Evolutionary conservation across 2,888 invertebrate species (phyloP).

Genomic region (Coleophora deauratella): DNA sequence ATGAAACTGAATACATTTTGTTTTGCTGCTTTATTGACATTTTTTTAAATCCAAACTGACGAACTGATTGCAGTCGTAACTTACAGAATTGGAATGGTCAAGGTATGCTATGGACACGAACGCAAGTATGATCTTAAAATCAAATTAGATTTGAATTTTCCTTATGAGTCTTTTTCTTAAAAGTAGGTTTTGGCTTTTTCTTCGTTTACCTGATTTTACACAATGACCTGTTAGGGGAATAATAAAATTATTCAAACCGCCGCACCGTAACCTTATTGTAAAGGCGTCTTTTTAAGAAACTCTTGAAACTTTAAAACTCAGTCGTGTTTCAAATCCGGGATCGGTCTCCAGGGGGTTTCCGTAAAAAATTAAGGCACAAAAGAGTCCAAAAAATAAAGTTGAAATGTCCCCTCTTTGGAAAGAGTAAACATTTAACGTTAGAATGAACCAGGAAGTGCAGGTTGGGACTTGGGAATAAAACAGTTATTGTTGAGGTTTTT

Average conservation of each 20-base stretch:
- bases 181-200: too few relatives aligned
- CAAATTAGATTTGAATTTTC: too few relatives aligned
- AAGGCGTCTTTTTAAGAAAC: slow-evolving; percentile 66
- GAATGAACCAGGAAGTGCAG: slow-evolving; percentile 36
- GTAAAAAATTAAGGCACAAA: slow-evolving; percentile 67
- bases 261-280: slow-evolving; percentile 65
- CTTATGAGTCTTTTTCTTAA: too few relatives aligned
- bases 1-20: too few relatives aligned
- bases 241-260: slow-evolving; percentile 61
- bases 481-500: slow-evolving; percentile 20
- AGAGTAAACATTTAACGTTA: slow-evolving; percentile 67
- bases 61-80: too few relatives aligned
- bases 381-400: slow-evolving; percentile 58
- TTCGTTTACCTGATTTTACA: too few relatives aligned
- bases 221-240: background rate
- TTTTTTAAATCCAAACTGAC: too few relatives aligned
- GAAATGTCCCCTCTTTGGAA: slow-evolving; percentile 51
- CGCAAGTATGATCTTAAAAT: too few relatives aligned
- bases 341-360: slow-evolving; percentile 55
- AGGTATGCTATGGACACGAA: too few relatives aligned
- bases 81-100: too few relatives aligned
- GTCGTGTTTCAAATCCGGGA: slow-evolving; percentile 60
- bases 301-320: slow-evolving; percentile 55
- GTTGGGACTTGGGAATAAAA: slow-evolving; percentile 36
- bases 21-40: too few relatives aligned